Evolutionary conservation across 2,113 vertebrate genomes (phyloP).

Genomic region (Percina caprodes): DNA sequence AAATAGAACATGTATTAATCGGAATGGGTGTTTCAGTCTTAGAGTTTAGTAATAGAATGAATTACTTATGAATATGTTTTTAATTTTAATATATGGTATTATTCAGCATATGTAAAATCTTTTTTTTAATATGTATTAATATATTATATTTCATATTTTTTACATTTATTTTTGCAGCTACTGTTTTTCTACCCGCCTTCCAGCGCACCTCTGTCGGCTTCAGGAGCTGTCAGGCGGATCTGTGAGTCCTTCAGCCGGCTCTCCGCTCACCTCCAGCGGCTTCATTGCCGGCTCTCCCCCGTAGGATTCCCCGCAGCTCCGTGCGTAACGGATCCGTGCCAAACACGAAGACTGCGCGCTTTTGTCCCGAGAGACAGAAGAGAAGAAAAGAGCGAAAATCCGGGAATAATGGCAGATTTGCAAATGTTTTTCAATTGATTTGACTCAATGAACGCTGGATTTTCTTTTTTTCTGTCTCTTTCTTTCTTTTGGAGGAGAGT

Average conservation of each 20-base stretch:
- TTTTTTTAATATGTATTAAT: too few relatives aligned
- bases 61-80: too few relatives aligned
- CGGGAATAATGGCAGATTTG: conserved; percentile 87
- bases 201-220: background rate
- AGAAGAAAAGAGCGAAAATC: conserved; percentile 84
- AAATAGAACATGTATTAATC: too few relatives aligned
- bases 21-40: too few relatives aligned
- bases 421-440: conserved; percentile 89
- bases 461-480: background rate
- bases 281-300: background rate
- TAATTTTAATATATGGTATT: too few relatives aligned
- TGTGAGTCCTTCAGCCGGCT: background rate
- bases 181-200: background rate
- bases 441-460: conserved; percentile 86
- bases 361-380: conserved; percentile 73
- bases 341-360: conserved; percentile 81
- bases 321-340: conserved; percentile 83
- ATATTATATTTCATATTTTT: too few relatives aligned
- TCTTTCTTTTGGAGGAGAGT: conserved; percentile 29
- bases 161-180: background rate
- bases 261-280: background rate
- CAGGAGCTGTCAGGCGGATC: background rate
- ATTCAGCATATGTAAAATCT: too few relatives aligned
- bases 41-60: too few relatives aligned
- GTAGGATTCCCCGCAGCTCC: conserved; percentile 44